phyloP scores from a whole-genome alignment of 2,113 vertebrate genomes.

The Jaculus jaculus region DNA sequence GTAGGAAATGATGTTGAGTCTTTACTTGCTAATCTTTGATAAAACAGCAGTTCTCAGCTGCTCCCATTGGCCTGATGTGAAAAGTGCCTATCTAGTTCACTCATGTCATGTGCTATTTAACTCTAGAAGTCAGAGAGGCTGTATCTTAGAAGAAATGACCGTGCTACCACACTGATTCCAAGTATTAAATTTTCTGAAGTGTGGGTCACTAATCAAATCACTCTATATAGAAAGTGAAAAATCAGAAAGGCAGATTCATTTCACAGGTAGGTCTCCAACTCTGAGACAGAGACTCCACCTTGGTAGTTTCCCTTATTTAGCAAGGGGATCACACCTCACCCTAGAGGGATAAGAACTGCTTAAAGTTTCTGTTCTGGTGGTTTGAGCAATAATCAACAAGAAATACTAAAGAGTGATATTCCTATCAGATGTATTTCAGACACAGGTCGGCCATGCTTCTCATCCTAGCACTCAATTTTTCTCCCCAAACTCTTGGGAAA shows the following conservation, averaged over 20 bases:
- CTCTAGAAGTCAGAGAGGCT: neutral
- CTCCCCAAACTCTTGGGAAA: neutral
- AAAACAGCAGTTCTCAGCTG: neutral
- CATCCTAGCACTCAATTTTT: neutral
- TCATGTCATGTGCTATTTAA: neutral
- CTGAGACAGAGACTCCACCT: neutral
- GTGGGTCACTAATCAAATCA: neutral
- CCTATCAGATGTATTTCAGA: neutral
- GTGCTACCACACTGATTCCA: neutral
- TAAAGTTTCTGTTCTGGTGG: neutral
- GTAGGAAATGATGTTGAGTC: neutral
- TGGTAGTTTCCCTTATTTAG: neutral
- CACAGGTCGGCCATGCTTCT: neutral
- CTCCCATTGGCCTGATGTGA: neutral
- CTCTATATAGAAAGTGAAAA: neutral
- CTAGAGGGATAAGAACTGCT: neutral
- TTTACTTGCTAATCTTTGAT: neutral
- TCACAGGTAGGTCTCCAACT: neutral
- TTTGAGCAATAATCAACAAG: neutral
- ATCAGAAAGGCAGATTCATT: neutral
- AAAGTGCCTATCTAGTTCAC: neutral
- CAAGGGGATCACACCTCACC: neutral
- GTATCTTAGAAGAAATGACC: neutral
- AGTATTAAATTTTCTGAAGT: neutral
- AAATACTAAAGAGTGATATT: neutral